Evolutionary conservation across 1,140 invertebrate species (phyloP).

Genomic region (Amphibalanus amphitrite): DNA sequence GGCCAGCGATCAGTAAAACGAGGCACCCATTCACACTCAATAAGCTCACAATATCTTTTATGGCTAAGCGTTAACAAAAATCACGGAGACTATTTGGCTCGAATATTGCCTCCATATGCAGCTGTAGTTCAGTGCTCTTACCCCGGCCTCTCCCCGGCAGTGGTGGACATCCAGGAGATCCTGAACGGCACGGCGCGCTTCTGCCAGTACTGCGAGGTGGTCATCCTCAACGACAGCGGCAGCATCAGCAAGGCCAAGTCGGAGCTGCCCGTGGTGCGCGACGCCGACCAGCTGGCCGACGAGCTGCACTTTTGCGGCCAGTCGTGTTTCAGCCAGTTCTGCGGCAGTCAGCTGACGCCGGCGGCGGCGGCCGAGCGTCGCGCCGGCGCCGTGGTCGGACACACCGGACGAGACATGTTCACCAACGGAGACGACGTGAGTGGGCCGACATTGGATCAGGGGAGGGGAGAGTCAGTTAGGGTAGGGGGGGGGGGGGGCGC

Average conservation of each 20-base stretch:
- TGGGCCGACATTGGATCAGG: too few relatives aligned
- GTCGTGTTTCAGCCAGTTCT: background rate
- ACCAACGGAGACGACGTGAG: background rate
- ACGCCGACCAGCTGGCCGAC: background rate
- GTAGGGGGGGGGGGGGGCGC: too few relatives aligned
- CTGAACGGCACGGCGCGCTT: conserved; percentile 69
- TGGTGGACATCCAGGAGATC: conserved; percentile 70
- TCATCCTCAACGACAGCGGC: conserved; percentile 57
- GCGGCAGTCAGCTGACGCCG: background rate
- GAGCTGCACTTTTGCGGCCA: background rate
- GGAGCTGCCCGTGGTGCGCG: conserved; percentile 51
- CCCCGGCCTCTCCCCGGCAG: conserved; percentile 32
- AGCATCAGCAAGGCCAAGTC: conserved; percentile 57
- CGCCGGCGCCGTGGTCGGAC: background rate
- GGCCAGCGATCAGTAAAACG: too few relatives aligned
- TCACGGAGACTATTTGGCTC: too few relatives aligned
- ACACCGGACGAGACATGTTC: background rate
- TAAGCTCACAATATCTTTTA: too few relatives aligned
- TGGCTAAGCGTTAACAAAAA: too few relatives aligned
- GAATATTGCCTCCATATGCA: too few relatives aligned
- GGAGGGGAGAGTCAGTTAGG: too few relatives aligned
- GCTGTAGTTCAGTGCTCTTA: too few relatives aligned
- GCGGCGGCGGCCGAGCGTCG: background rate
- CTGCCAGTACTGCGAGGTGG: conserved; percentile 77
- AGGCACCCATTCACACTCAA: too few relatives aligned